A percentile compares a stretch with the other conserved stretches of the same genome.
Evolutionary conservation across 1,140 invertebrate genomes (phyloP).

Genomic region (Aphelinus atriplicis): DNA sequence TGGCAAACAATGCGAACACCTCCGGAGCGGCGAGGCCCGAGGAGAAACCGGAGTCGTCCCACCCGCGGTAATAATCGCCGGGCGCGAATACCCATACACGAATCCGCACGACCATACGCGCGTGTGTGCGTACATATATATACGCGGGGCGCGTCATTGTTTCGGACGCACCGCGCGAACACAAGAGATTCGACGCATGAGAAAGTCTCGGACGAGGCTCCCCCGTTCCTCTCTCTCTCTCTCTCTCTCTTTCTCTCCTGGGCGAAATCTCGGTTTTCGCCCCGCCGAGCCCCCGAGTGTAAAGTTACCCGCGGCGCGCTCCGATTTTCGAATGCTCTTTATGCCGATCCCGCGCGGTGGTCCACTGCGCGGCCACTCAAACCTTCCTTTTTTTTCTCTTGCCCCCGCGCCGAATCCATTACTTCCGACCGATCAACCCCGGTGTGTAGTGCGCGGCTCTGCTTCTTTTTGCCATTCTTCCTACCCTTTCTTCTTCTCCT

Average conservation of each 20-base stretch:
- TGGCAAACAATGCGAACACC: too few relatives aligned
- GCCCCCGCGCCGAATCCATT: constrained; percentile 21
- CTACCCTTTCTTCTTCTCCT: neutral
- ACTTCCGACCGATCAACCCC: constrained; percentile 23
- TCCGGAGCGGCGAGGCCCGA: too few relatives aligned
- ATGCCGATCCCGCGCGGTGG: neutral
- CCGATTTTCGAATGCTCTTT: constrained; percentile 43
- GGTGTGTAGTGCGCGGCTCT: neutral
- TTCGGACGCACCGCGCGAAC: too few relatives aligned
- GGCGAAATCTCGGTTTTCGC: constrained; percentile 40
- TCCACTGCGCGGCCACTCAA: too few relatives aligned
- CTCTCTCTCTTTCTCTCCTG: too few relatives aligned
- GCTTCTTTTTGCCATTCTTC: constrained; percentile 5
- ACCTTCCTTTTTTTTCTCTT: constrained; percentile 12
- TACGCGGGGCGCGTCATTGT: too few relatives aligned
- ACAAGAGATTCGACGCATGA: neutral
- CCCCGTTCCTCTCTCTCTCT: too few relatives aligned
- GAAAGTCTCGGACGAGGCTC: neutral
- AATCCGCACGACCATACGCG: too few relatives aligned
- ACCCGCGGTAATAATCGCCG: too few relatives aligned
- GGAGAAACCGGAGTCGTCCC: too few relatives aligned
- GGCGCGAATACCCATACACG: too few relatives aligned
- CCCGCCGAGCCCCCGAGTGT: constrained; percentile 48
- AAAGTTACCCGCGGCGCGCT: constrained; percentile 53
- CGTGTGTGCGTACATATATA: too few relatives aligned